These are phyloP conservation scores for Aselliscus stoliczkanus DNA, from an alignment of 2,797 vertebrate species.

Conservation along the genomic window DNA sequence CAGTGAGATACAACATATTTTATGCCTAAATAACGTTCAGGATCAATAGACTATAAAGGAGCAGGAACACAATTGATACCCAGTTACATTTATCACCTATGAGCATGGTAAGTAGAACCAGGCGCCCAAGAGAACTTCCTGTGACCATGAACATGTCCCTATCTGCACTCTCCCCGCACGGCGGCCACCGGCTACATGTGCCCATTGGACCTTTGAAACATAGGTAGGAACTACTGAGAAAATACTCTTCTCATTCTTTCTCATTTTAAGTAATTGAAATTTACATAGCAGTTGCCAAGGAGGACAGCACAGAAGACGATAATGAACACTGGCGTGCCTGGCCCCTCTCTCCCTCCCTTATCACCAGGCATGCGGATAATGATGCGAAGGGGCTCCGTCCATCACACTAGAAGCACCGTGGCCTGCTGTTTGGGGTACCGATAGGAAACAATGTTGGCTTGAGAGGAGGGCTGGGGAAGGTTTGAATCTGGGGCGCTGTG, in stretches of 20 bases:
- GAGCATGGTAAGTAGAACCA: background rate
- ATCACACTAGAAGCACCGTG: fast-evolving
- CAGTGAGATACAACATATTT: background rate
- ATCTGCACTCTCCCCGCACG: no score
- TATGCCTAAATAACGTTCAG: background rate
- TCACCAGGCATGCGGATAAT: background rate
- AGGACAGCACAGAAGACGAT: background rate
- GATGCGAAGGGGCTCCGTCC: fast-evolving
- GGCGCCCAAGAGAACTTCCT: background rate
- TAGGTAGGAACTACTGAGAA: background rate
- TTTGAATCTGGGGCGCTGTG: background rate
- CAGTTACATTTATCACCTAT: background rate
- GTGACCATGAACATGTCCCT: fast-evolving
- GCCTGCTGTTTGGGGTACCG: background rate
- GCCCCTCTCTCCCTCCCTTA: background rate
- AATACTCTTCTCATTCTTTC: background rate
- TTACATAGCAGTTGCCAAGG: background rate
- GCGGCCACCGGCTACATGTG: no score
- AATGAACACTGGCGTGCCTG: background rate
- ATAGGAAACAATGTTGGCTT: background rate
- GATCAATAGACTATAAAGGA: background rate
- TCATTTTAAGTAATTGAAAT: background rate
- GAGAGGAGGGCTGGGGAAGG: no score
- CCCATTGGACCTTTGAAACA: background rate
- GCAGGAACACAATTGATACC: background rate